Conservation (phyloP, 2,888 invertebrate species). For the Oasisia sp. region DNA sequence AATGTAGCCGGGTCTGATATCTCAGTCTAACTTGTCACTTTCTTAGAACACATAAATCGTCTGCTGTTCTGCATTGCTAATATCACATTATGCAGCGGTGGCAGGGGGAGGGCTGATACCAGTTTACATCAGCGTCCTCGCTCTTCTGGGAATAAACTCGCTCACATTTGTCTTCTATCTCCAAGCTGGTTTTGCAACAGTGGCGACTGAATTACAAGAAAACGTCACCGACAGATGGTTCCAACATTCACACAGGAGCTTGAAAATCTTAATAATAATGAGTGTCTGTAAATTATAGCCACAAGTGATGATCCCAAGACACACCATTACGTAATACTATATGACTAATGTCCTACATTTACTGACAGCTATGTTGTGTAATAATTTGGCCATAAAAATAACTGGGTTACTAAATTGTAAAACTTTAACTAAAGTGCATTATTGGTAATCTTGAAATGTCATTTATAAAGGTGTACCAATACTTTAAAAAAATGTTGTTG, state of each 20-base stretch:
- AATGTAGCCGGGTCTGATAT: background rate
- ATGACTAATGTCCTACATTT: background rate
- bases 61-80: constrained; percentile 6
- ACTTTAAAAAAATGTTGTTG: no score
- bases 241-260: background rate
- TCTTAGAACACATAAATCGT: background rate
- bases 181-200: background rate
- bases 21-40: background rate
- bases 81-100: background rate
- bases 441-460: no score
- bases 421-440: no score
- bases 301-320: background rate
- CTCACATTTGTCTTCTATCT: background rate
- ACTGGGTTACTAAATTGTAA: no score
- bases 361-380: background rate
- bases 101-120: background rate
- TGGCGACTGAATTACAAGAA: background rate
- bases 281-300: background rate
- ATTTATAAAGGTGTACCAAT: no score
- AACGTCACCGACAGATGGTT: background rate
- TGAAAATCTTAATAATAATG: background rate
- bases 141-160: background rate
- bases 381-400: no score
- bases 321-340: background rate
- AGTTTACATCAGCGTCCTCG: background rate